These are phyloP conservation scores for Rhipidura dahli DNA, from an alignment of 2,113 vertebrate genomes.

Conservation along the genomic window DNA sequence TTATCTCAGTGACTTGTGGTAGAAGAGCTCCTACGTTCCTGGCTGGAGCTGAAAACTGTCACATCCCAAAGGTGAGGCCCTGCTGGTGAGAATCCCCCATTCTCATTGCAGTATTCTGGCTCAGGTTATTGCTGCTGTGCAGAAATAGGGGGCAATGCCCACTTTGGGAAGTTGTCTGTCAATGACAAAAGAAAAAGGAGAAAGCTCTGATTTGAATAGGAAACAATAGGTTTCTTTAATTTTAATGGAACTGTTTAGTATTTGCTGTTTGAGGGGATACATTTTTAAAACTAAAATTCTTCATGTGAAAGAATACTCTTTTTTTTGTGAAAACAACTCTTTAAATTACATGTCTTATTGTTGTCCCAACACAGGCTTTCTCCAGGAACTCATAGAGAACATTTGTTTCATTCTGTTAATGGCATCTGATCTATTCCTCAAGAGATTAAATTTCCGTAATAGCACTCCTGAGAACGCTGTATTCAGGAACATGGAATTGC, in stretches of 20 bases:
- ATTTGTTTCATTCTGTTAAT: background rate
- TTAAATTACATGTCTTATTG: background rate
- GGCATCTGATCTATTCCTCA: constrained; percentile 18
- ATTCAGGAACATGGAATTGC: constrained; percentile 1
- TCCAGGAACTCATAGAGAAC: background rate
- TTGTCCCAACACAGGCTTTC: background rate
- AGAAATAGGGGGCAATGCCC: background rate
- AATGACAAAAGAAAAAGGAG: background rate
- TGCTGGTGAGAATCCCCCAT: background rate
- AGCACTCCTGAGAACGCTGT: background rate
- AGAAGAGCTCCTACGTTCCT: background rate
- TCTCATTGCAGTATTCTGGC: background rate
- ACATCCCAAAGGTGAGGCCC: constrained; percentile 11
- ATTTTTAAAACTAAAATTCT: background rate
- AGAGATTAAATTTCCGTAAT: constrained; percentile 11
- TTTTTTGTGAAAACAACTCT: background rate
- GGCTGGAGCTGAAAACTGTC: background rate
- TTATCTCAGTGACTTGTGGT: constrained; percentile 4
- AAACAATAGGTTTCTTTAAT: background rate
- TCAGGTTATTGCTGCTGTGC: background rate
- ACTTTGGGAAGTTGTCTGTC: background rate
- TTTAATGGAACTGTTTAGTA: background rate
- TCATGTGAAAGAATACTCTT: background rate
- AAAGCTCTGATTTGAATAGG: background rate
- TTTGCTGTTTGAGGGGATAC: background rate